phyloP scores from a whole-genome alignment of 2,113 vertebrate genomes.

The Anhinga anhinga region DNA sequence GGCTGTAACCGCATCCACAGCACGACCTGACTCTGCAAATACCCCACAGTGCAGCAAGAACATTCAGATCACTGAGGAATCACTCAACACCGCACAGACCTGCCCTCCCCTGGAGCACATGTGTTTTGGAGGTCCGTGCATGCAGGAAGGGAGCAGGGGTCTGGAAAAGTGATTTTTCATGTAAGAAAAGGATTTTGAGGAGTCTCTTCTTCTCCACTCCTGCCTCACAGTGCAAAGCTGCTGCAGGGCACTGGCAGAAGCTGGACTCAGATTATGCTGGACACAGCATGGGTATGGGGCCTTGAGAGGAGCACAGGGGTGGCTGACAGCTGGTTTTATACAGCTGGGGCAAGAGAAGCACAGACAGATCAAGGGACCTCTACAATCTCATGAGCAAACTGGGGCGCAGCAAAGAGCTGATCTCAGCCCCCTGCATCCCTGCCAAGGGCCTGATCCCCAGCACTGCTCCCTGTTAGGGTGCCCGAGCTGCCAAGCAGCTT shows the following conservation, averaged over 20 bases:
- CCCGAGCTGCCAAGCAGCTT: background rate
- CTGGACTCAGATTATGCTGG: background rate
- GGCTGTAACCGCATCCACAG: background rate
- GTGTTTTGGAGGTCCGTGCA: background rate
- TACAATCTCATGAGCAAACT: background rate
- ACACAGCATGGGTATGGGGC: rapidly evolving
- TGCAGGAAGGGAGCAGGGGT: background rate
- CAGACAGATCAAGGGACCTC: rapidly evolving
- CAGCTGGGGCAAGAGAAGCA: background rate
- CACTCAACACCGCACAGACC: rapidly evolving
- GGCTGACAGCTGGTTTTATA: background rate
- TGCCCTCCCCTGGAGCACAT: rapidly evolving
- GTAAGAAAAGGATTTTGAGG: background rate
- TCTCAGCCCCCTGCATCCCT: background rate
- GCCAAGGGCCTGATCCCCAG: background rate
- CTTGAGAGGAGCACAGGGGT: background rate
- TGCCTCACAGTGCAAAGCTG: background rate
- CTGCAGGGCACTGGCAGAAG: background rate
- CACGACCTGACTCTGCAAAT: background rate
- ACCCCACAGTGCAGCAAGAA: background rate
- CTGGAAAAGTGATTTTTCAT: background rate
- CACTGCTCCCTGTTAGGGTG: background rate
- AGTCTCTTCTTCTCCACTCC: background rate
- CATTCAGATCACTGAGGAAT: background rate
- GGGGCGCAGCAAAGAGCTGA: background rate